Percentiles rank a stretch among this genome's conserved stretches.
These are phyloP conservation scores for Xiphorhynchus erythropygius DNA, from an alignment of 2,797 vertebrate species.

Conservation along the genomic window DNA sequence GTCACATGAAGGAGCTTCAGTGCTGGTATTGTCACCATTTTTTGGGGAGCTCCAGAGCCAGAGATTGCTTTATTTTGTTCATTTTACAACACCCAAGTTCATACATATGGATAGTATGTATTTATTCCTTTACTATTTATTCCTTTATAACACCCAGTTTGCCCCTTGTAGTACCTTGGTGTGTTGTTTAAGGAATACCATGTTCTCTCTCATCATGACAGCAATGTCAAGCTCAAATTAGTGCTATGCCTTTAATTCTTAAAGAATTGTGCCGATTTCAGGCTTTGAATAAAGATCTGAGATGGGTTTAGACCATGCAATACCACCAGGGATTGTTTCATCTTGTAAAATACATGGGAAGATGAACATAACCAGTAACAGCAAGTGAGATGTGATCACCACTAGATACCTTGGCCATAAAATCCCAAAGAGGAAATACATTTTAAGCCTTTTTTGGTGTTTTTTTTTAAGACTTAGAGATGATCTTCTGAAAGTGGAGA, in stretches of 20 bases:
- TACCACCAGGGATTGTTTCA: neutral
- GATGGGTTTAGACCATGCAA: neutral
- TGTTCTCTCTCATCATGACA: accelerated
- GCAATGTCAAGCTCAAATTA: neutral
- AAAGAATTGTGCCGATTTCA: neutral
- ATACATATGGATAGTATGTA: neutral
- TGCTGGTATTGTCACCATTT: neutral
- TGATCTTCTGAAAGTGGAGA: neutral
- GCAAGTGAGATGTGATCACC: neutral
- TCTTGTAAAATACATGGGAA: accelerated
- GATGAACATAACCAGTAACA: neutral
- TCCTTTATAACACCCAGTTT: neutral
- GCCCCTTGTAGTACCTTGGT: neutral
- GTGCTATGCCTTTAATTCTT: neutral
- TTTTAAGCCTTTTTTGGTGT: neutral
- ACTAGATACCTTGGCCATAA: neutral
- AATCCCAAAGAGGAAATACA: neutral
- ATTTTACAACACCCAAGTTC: neutral
- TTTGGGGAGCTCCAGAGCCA: neutral
- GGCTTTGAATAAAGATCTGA: neutral
- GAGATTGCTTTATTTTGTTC: neutral
- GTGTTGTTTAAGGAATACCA: neutral
- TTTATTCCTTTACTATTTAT: neutral
- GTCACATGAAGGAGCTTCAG: neutral
- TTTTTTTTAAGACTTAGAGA: neutral